Evolutionary conservation across 2,797 vertebrate genomes (phyloP).

Genomic region (Pseudocheirus occidentalis): DNA sequence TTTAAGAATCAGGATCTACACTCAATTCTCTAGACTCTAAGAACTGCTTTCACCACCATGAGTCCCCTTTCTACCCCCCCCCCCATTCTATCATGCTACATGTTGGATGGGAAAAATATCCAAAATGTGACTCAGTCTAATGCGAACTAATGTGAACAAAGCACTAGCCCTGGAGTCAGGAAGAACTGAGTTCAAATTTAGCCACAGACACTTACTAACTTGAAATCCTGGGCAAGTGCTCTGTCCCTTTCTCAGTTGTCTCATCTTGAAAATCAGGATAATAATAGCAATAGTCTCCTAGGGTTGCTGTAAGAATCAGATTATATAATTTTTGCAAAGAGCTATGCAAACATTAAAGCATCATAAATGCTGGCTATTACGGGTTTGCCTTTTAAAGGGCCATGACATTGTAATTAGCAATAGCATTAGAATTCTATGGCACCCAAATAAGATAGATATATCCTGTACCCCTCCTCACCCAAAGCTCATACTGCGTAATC

Average conservation of each 20-base stretch:
- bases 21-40: background rate
- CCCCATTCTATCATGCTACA: background rate
- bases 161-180: background rate
- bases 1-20: background rate
- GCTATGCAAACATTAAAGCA: background rate
- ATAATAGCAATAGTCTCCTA: background rate
- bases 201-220: background rate
- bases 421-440: background rate
- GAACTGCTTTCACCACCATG: no score
- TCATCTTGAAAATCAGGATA: background rate
- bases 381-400: background rate
- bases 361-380: background rate
- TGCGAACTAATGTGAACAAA: background rate
- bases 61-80: no score
- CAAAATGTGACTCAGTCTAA: background rate
- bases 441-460: background rate
- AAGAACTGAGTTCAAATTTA: background rate
- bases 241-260: background rate
- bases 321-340: background rate
- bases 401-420: background rate
- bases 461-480: background rate
- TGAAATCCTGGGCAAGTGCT: background rate
- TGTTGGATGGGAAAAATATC: background rate
- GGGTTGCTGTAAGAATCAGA: background rate
- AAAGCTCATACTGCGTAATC: background rate